A percentile compares a stretch with the other conserved stretches of the same genome.
Evolutionary conservation across 1,140 invertebrate species (phyloP).

Genomic region (Drosophila dunni): DNA sequence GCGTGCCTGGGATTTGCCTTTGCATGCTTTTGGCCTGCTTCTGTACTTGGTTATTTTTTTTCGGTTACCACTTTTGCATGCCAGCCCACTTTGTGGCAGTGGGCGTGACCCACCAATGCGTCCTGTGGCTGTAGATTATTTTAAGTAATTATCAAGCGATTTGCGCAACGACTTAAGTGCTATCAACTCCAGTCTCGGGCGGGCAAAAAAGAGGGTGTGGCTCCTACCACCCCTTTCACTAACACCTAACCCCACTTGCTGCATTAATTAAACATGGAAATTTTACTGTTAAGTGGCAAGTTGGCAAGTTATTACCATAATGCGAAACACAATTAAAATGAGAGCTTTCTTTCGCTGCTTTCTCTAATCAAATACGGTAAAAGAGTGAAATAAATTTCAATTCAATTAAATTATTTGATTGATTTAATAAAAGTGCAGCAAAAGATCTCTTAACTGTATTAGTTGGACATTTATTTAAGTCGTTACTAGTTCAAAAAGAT

Average conservation of each 20-base stretch:
- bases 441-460: too few species aligned
- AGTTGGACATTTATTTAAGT: too few species aligned
- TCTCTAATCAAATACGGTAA: too few species aligned
- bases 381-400: too few species aligned
- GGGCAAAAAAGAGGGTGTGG: constrained; percentile 19
- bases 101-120: constrained; percentile 54
- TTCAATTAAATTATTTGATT: too few species aligned
- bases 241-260: not conserved
- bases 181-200: constrained; percentile 53
- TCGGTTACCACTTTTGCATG: constrained; percentile 31
- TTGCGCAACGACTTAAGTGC: constrained; percentile 73
- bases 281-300: constrained; percentile 56
- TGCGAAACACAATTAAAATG: constrained; percentile 5
- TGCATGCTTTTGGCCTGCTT: constrained; percentile 43
- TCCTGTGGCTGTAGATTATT: constrained; percentile 75
- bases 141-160: constrained; percentile 82
- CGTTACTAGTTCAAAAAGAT: too few species aligned
- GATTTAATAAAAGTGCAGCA: too few species aligned
- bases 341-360: constrained; percentile 11
- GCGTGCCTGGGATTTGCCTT: constrained; percentile 67
- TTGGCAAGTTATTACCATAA: constrained; percentile 29
- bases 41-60: constrained; percentile 14
- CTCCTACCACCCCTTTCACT: too few species aligned
- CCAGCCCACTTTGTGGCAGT: constrained; percentile 25
- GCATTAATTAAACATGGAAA: constrained; percentile 73